phyloP scores from a whole-genome alignment of 2,113 vertebrate species.

The Chlamydotis undulata region DNA sequence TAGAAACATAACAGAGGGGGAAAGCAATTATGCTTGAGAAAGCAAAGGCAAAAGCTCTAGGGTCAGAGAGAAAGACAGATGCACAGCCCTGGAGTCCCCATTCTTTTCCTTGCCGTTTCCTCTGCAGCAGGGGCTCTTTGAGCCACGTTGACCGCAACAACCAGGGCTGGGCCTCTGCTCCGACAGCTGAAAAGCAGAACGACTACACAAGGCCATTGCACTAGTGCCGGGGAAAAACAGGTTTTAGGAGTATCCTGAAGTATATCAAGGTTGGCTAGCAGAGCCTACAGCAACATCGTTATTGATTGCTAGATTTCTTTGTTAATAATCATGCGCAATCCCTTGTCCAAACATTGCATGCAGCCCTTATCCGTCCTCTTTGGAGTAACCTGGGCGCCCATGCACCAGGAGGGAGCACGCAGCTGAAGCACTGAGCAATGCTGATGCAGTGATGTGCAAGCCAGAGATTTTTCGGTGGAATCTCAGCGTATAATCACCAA shows the following conservation, averaged over 20 bases:
- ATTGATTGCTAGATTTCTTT: neutral
- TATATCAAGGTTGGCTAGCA: neutral
- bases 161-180: neutral
- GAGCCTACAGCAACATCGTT: neutral
- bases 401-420: neutral
- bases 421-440: neutral
- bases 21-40: constrained; percentile 45
- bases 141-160: fast-evolving
- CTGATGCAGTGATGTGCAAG: neutral
- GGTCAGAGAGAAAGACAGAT: neutral
- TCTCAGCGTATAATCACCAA: neutral
- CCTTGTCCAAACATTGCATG: neutral
- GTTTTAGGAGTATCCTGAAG: neutral
- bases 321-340: neutral
- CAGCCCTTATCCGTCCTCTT: neutral
- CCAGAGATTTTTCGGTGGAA: neutral
- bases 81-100: neutral
- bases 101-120: neutral
- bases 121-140: neutral
- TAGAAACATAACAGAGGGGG: constrained; percentile 24
- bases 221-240: neutral
- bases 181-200: neutral
- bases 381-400: neutral
- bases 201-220: neutral
- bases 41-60: constrained; percentile 28